phyloP scores from a whole-genome alignment of 1,140 invertebrate genomes.

The Carcinoscorpius rotundicauda region DNA sequence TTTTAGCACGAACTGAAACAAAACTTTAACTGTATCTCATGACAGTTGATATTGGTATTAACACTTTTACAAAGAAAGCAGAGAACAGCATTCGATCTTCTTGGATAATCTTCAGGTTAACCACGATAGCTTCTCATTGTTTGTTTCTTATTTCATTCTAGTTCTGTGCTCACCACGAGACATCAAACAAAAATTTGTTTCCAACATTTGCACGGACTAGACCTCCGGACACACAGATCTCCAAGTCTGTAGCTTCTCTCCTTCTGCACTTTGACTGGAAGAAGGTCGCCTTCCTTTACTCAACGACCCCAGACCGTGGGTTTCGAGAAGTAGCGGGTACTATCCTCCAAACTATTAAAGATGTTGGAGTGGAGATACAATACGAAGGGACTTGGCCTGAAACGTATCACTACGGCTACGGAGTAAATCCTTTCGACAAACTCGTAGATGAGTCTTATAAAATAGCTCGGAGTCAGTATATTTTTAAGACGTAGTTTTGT shows the following conservation, averaged over 20 bases:
- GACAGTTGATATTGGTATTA: too few species aligned
- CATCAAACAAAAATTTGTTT: conserved; percentile 73
- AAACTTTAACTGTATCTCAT: too few species aligned
- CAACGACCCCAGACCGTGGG: conserved; percentile 52
- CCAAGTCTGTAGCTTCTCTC: conserved; percentile 69
- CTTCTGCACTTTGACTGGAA: conserved; percentile 51
- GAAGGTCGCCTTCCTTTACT: conserved; percentile 50
- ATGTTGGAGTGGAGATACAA: conserved; percentile 52
- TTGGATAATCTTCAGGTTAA: too few species aligned
- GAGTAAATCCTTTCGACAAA: conserved; percentile 59
- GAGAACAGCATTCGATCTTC: too few species aligned
- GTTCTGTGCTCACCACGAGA: conserved; percentile 74
- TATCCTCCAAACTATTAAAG: conserved; percentile 50
- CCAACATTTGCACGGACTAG: conserved; percentile 84
- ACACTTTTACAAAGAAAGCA: too few species aligned
- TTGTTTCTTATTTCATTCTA: conserved; percentile 31
- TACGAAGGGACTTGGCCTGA: conserved; percentile 53
- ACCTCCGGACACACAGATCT: conserved; percentile 85
- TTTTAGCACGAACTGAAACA: too few species aligned
- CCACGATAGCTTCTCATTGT: too few species aligned
- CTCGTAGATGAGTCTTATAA: conserved; percentile 60
- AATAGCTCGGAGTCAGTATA: conserved; percentile 62
- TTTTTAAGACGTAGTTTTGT: not conserved
- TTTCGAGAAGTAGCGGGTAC: conserved; percentile 56
- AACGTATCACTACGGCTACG: conserved; percentile 61